phyloP scores from a whole-genome alignment of 1,140 invertebrate genomes.

The Aricia agestis region DNA sequence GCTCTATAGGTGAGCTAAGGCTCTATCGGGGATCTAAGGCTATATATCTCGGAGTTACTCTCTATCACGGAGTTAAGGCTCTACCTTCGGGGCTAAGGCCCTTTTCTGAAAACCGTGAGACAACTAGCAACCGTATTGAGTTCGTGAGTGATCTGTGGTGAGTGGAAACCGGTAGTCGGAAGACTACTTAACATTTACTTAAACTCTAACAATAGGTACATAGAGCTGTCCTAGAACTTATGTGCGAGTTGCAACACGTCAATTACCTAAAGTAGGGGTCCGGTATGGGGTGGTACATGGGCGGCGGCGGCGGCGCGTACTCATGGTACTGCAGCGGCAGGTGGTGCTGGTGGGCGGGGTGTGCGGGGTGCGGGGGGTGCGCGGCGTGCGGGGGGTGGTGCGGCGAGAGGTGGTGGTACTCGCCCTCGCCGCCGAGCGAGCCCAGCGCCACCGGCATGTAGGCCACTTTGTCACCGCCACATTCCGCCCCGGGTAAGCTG shows the following conservation, averaged over 20 bases:
- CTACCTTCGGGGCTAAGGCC: too few relatives aligned
- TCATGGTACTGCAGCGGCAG: conserved; percentile 61
- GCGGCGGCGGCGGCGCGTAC: conserved; percentile 57
- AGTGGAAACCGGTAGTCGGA: not conserved
- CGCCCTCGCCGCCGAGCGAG: conserved; percentile 71
- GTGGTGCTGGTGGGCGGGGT: conserved; percentile 33
- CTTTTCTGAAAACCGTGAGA: too few relatives aligned
- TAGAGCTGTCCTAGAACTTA: not conserved
- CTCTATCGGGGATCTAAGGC: too few relatives aligned
- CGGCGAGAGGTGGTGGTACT: conserved; percentile 69
- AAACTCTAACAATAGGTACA: too few relatives aligned
- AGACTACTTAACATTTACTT: too few relatives aligned
- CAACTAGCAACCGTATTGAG: too few relatives aligned
- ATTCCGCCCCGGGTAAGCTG: conserved; percentile 27
- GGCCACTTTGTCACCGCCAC: conserved; percentile 69
- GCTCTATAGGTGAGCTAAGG: too few relatives aligned
- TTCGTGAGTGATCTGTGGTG: too few relatives aligned
- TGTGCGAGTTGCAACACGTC: not conserved
- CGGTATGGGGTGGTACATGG: conserved; percentile 60
- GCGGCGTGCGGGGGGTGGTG: conserved; percentile 40
- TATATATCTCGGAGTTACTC: too few relatives aligned
- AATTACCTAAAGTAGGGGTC: conserved; percentile 63
- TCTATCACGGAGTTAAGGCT: too few relatives aligned
- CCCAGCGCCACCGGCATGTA: conserved; percentile 72
- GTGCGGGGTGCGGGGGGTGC: not conserved